Conservation (phyloP, 2,797 vertebrate species). For the Adelosebastes latens region DNA sequence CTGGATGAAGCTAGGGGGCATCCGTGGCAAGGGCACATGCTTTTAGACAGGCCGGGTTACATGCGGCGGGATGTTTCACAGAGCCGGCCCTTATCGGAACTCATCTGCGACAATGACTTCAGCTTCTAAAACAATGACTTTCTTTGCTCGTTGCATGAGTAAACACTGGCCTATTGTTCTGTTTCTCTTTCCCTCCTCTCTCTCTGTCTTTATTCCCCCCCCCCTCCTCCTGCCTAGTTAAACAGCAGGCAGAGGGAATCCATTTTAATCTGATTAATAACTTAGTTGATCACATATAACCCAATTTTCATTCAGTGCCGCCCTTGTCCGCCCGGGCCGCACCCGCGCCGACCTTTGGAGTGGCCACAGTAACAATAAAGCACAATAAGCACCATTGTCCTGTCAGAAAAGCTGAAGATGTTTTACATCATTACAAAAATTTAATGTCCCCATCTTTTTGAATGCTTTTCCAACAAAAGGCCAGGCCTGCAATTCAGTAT, state of each 20-base stretch:
- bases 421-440: conserved; percentile 98
- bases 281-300: conserved; percentile 99
- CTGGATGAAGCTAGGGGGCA: conserved; percentile 77
- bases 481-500: conserved; percentile 90
- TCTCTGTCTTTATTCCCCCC: conserved; percentile 49
- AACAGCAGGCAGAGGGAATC: conserved; percentile 90
- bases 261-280: conserved; percentile 99
- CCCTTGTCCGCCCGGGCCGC: conserved; percentile 94
- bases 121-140: conserved; percentile 69
- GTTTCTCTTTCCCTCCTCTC: conserved; percentile 42
- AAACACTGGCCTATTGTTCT: conserved; percentile 82
- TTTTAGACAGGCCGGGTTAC: conserved; percentile 50
- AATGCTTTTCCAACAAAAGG: conserved; percentile 95
- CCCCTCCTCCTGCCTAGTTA: conserved; percentile 84
- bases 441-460: conserved; percentile 92
- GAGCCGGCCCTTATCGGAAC: conserved; percentile 39
- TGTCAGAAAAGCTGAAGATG: conserved; percentile 94
- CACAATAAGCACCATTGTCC: conserved; percentile 98
- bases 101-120: conserved; percentile 57
- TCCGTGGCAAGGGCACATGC: conserved; percentile 72
- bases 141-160: conserved; percentile 68
- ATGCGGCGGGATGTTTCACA: conserved; percentile 31
- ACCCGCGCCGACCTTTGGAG: conserved; percentile 98
- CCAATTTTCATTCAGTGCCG: conserved; percentile 98
- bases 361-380: conserved; percentile 93